Conservation (phyloP, 2,888 invertebrate species). For the Himalopsyche tibetana region DNA sequence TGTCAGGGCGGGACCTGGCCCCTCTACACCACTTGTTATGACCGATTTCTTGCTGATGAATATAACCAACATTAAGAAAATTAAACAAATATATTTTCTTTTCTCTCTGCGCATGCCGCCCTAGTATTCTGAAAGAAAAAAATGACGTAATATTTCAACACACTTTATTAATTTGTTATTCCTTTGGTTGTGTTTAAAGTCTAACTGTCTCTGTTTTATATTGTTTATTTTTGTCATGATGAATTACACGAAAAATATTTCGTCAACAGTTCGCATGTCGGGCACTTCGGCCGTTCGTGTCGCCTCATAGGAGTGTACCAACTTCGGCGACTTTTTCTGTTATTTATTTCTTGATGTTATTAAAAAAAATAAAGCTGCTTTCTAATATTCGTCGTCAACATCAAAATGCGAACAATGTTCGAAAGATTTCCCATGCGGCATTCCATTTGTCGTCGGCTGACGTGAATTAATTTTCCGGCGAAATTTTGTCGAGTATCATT, state of each 20-base stretch:
- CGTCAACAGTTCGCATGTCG: constrained; percentile 20
- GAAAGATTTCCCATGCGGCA: constrained; percentile 19
- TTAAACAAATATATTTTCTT: too few species aligned
- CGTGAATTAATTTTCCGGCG: not conserved
- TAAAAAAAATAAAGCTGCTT: constrained; percentile 10
- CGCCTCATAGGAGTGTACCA: not conserved
- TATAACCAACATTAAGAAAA: too few species aligned
- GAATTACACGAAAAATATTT: constrained; percentile 36
- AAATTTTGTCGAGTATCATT: constrained; percentile 12
- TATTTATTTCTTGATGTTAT: constrained; percentile 6
- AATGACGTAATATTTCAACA: too few species aligned
- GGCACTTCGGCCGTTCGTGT: not conserved
- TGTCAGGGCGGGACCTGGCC: too few species aligned
- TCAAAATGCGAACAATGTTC: constrained; percentile 9
- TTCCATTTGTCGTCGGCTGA: constrained; percentile 15
- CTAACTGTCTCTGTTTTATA: not conserved
- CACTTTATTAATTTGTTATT: too few species aligned
- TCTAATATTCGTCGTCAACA: not conserved
- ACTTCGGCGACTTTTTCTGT: not conserved
- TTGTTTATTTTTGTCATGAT: constrained; percentile 17
- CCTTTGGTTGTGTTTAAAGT: not conserved
- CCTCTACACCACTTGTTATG: too few species aligned
- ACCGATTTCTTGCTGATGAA: too few species aligned
- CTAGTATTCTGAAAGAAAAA: too few species aligned
- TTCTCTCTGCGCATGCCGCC: too few species aligned